Conservation (phyloP, 2,797 vertebrate species). For the Varecia variegata region DNA sequence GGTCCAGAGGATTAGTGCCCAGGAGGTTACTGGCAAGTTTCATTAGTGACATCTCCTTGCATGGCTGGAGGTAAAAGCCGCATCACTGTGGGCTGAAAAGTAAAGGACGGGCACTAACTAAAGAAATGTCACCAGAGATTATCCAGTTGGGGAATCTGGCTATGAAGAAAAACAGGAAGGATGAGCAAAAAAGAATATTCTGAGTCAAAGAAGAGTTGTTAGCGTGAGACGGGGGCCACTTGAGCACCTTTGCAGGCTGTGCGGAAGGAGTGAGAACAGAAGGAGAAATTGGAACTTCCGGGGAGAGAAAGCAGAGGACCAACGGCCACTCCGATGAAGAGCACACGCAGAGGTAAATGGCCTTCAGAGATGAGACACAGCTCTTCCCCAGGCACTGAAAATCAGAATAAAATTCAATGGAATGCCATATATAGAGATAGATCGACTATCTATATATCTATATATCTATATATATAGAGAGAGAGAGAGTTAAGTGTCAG, state of each 20-base stretch:
- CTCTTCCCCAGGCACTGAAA: neutral
- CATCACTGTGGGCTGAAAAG: neutral
- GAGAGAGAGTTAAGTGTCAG: neutral
- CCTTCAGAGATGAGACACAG: neutral
- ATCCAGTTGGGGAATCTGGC: neutral
- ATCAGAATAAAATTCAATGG: neutral
- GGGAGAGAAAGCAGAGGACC: neutral
- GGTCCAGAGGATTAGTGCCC: neutral
- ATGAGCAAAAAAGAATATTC: neutral
- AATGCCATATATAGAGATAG: neutral
- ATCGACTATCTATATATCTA: neutral
- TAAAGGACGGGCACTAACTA: neutral
- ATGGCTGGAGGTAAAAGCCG: neutral
- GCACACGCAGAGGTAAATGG: neutral
- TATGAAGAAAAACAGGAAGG: neutral
- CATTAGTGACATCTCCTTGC: neutral
- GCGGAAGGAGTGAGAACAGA: neutral
- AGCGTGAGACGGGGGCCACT: neutral
- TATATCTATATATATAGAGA: no score
- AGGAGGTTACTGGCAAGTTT: neutral
- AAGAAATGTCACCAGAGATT: neutral
- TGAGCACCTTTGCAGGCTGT: neutral
- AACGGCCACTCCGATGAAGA: neutral
- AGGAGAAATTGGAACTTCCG: neutral
- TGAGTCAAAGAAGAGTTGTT: neutral